These are phyloP conservation scores for Nephrotoma appendiculata DNA, from an alignment of 2,888 invertebrate genomes.

Conservation along the genomic window DNA sequence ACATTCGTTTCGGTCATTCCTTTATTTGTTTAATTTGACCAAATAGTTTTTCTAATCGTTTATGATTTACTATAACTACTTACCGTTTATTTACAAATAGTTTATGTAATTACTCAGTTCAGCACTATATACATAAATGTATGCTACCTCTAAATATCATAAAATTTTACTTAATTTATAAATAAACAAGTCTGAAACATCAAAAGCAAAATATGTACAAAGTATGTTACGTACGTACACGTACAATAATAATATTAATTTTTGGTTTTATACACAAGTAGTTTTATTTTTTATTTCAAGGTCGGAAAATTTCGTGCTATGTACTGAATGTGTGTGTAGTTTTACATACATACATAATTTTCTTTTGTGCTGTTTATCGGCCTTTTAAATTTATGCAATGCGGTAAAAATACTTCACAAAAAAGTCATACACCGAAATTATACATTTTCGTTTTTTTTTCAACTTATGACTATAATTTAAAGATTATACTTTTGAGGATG, in stretches of 20 bases:
- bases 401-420: not conserved
- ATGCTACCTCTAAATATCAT: not conserved
- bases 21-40: not conserved
- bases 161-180: not conserved
- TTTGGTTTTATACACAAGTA: not conserved
- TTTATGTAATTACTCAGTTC: not conserved
- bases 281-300: not conserved
- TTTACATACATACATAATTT: not conserved
- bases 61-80: not conserved
- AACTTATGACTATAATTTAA: not conserved
- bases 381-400: not conserved
- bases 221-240: not conserved
- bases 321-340: not conserved
- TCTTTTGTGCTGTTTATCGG: not conserved
- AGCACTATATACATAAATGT: not conserved
- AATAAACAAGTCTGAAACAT: not conserved
- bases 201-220: not conserved
- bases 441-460: not conserved
- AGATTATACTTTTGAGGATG: not conserved
- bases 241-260: not conserved
- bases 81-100: not conserved
- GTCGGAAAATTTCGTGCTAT: not conserved
- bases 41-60: not conserved
- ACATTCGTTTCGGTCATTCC: not conserved
- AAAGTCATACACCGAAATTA: not conserved